Conservation (phyloP, 2,888 invertebrate species). For the Caprella mutica region DNA sequence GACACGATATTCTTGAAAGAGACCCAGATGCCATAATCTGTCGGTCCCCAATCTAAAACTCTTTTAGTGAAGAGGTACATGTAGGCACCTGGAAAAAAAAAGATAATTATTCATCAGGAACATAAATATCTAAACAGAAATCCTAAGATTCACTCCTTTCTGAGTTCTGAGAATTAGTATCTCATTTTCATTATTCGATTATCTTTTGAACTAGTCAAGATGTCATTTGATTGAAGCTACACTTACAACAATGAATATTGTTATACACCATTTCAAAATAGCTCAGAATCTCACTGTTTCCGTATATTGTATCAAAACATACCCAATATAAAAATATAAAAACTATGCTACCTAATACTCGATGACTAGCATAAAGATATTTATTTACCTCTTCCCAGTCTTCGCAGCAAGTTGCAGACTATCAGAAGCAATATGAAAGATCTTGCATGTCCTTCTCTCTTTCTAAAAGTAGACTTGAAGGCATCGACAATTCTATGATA, state of each 20-base stretch:
- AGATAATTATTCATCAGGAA: neutral
- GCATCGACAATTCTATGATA: conserved; percentile 26
- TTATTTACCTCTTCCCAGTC: conserved; percentile 29
- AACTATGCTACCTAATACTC: neutral
- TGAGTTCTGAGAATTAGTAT: too few relatives aligned
- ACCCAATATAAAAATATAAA: neutral
- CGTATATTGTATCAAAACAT: neutral
- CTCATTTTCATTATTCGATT: too few relatives aligned
- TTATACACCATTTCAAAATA: neutral
- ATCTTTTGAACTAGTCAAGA: too few relatives aligned
- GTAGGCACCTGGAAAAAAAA: conserved; percentile 19
- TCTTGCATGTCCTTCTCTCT: conserved; percentile 24
- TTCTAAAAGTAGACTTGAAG: conserved; percentile 23
- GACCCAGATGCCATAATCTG: conserved; percentile 30
- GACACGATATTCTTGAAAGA: conserved; percentile 32
- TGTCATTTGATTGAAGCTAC: too few relatives aligned
- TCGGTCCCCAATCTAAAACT: conserved; percentile 27
- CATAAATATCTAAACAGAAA: neutral
- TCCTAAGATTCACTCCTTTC: too few relatives aligned
- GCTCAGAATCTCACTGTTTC: neutral
- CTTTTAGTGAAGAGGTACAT: conserved; percentile 30
- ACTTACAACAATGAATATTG: too few relatives aligned
- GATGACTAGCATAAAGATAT: too few relatives aligned
- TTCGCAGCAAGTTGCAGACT: conserved; percentile 27
- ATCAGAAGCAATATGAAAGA: conserved; percentile 25